These are phyloP conservation scores for Nicator chloris DNA, from an alignment of 2,113 vertebrate genomes.

Conservation along the genomic window DNA sequence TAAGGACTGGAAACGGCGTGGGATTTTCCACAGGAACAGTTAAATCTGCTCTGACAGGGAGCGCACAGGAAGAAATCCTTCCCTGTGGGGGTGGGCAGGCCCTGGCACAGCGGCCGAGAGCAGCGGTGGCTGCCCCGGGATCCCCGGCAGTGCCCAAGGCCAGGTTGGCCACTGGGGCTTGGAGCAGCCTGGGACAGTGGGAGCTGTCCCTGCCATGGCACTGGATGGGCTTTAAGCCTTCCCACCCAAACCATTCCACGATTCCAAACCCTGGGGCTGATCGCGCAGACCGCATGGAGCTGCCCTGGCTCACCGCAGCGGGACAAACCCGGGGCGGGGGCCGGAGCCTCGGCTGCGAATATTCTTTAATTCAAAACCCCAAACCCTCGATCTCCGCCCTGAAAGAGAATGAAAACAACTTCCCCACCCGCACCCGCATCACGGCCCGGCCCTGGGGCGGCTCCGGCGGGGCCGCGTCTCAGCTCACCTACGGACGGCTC, in stretches of 20 bases:
- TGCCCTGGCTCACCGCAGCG: not conserved
- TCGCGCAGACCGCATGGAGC: not conserved
- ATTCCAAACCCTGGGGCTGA: not conserved
- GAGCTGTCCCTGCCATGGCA: not conserved
- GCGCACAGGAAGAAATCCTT: not conserved
- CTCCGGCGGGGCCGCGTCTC: not conserved
- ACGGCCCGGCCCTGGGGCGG: not conserved
- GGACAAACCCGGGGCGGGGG: not conserved
- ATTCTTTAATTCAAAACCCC: not conserved
- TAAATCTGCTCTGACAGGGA: not conserved
- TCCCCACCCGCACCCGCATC: not conserved
- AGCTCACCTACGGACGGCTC: not conserved
- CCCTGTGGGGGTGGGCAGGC: not conserved
- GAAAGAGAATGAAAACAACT: not conserved
- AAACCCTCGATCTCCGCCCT: not conserved
- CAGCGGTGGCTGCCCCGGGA: not conserved
- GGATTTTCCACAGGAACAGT: not conserved
- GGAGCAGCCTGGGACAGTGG: not conserved
- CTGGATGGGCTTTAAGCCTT: not conserved
- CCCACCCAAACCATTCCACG: too few relatives aligned
- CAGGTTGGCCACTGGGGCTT: not conserved
- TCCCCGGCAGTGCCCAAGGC: not conserved
- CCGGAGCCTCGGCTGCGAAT: not conserved
- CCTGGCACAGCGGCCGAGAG: not conserved
- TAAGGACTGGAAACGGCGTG: fast-evolving